These are phyloP conservation scores for Drosophila nigrodunni DNA, from an alignment of 1,140 invertebrate genomes.

Conservation along the genomic window DNA sequence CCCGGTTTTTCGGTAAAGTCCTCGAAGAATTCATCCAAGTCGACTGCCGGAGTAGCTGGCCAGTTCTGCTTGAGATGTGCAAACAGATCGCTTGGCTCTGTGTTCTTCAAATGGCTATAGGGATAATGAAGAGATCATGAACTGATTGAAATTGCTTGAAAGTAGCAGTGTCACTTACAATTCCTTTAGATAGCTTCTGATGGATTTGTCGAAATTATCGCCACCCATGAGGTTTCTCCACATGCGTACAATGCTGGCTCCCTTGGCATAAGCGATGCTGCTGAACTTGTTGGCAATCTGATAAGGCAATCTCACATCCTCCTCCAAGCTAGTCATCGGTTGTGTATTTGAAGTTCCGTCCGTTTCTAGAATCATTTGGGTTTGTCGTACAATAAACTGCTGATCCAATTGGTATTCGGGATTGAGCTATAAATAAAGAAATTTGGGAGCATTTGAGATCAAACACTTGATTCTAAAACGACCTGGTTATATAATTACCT, in stretches of 20 bases:
- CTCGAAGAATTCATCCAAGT: conserved; percentile 76
- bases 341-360: conserved; percentile 88
- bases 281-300: conserved; percentile 86
- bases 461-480: too few species aligned
- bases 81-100: conserved; percentile 36
- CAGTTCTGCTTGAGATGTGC: conserved; percentile 34
- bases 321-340: conserved; percentile 85
- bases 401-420: conserved; percentile 85
- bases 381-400: conserved; percentile 87
- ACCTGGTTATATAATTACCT: conserved; percentile 81
- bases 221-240: conserved; percentile 88
- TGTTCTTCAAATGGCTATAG: conserved; percentile 74
- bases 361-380: conserved; percentile 88
- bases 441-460: too few species aligned
- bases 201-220: conserved; percentile 87
- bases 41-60: conserved; percentile 17
- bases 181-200: conserved; percentile 86
- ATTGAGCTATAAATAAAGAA: conserved; percentile 49
- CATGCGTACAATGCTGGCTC: conserved; percentile 91
- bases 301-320: conserved; percentile 82
- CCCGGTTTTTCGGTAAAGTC: conserved; percentile 97
- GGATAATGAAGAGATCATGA: conserved; percentile 28
- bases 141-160: background rate
- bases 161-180: conserved; percentile 77
- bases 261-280: conserved; percentile 88